Evolutionary conservation across 2,888 invertebrate genomes (phyloP), one percentile per base, ranked within the genome.

Genomic region (Cephus pulcher): DNA sequence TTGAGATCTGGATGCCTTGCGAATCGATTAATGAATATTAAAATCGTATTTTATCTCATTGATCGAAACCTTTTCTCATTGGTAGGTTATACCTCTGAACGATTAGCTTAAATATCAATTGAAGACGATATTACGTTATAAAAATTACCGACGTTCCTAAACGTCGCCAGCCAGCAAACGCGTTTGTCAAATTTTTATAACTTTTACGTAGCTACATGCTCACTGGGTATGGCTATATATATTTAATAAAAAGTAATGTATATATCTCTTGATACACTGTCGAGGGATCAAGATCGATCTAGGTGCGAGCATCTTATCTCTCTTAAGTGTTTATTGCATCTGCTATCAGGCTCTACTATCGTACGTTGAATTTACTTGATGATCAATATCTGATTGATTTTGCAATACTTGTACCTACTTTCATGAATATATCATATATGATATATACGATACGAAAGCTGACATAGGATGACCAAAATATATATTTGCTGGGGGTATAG

Each of bases 241-340:
- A 56, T 56, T 15, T 56, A 23, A 56, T 56, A 56, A 23, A 56
- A 23, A 56, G 15, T 23, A 0, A 56, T 23, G 23, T 40, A 40
- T 71, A 12, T 71, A n/a, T 33, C 33, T 34, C 23, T 6, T 23
- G n/a, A 74, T 15, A 33, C 11, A 74, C 23, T 74, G 37, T 4
- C 74, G 23, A 12, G 33, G 80, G 82, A 85, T 86, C 79, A 81
- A 81, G 81, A 84, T 85, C 84, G 56, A 75, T 75, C 37, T 37
- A 40, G 75, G n/a, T 83, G 35, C 32, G 68, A 33, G 34, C 69
- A 33, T 77, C 81, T 86, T 87, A 87, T 87, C 87, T 56, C 23
- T 84, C 80, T 87, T 79, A 81, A 86, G 86, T 86, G 86, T 87
- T 86, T 87, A 82, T 87, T 83, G 79, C 82, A 83, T 81, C 82